A percentile compares a stretch with the other conserved stretches of the same genome.
Evolutionary conservation across 2,888 invertebrate genomes (phyloP).

Genomic region (Polylopha cassiicola): DNA sequence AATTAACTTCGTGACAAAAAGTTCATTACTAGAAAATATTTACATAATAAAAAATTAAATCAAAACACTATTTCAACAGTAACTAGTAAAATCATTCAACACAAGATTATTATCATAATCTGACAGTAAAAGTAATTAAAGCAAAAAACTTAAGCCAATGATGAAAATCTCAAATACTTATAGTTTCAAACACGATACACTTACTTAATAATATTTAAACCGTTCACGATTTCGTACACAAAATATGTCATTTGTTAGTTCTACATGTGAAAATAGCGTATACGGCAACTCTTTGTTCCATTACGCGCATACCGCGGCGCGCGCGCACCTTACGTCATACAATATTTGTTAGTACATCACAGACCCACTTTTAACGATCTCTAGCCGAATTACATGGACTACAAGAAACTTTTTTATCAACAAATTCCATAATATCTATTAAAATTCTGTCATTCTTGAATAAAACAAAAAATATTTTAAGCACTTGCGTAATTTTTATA

Average conservation of each 20-base stretch:
- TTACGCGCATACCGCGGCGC: constrained; percentile 9
- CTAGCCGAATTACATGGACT: constrained; percentile 44
- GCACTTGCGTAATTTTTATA: too few species aligned
- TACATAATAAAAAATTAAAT: constrained; percentile 38
- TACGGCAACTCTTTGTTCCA: constrained; percentile 26
- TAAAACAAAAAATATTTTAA: too few species aligned
- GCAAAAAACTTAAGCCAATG: constrained; percentile 62
- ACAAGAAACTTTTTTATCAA: too few species aligned
- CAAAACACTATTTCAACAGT: constrained; percentile 36
- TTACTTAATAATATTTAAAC: constrained; percentile 36
- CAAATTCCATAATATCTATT: constrained; percentile 16
- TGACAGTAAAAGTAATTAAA: constrained; percentile 64
- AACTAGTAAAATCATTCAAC: constrained; percentile 51
- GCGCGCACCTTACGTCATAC: constrained; percentile 19
- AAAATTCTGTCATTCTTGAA: too few species aligned
- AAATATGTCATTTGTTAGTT: constrained; percentile 69
- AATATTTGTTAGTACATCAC: constrained; percentile 21
- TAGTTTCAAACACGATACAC: constrained; percentile 41
- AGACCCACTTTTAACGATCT: constrained; percentile 56
- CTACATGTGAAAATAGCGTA: constrained; percentile 41
- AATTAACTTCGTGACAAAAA: constrained; percentile 27
- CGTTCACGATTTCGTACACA: constrained; percentile 56
- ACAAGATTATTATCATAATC: constrained; percentile 50
- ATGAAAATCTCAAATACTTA: constrained; percentile 45
- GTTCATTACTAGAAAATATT: constrained; percentile 35